phyloP scores from a whole-genome alignment of 2,888 invertebrate species.

The Emmelina monodactyla region DNA sequence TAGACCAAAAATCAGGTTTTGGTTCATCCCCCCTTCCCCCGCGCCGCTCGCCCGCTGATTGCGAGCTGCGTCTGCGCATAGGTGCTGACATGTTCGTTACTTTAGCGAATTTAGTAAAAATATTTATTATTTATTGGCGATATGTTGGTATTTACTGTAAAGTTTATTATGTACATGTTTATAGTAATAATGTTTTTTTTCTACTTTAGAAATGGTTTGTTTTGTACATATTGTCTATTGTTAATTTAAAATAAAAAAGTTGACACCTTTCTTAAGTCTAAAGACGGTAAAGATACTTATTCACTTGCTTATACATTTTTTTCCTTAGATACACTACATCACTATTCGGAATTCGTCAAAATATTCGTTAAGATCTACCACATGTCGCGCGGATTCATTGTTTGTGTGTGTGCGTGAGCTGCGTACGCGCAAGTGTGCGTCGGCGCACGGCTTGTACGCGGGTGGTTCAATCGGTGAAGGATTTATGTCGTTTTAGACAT shows the following conservation, averaged over 20 bases:
- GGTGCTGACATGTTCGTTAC: constrained; percentile 19
- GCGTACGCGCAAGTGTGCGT: constrained; percentile 11
- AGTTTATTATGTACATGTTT: no score
- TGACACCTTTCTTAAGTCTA: not conserved
- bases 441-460: constrained; percentile 12
- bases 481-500: no score
- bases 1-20: constrained; percentile 65
- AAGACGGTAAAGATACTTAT: not conserved
- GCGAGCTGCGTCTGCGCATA: constrained; percentile 38
- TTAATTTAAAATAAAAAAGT: not conserved
- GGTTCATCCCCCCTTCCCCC: constrained; percentile 25
- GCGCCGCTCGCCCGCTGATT: constrained; percentile 22
- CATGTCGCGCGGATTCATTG: constrained; percentile 32
- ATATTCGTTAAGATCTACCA: constrained; percentile 52
- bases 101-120: not conserved
- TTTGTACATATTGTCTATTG: not conserved
- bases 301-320: not conserved
- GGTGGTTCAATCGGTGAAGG: no score
- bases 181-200: not conserved
- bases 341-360: constrained; percentile 62
- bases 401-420: constrained; percentile 20
- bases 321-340: constrained; percentile 11
- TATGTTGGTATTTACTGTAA: not conserved
- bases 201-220: not conserved
- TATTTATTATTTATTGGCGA: not conserved